Conservation (phyloP, 2,888 invertebrate species). For the Mythimna albipuncta region DNA sequence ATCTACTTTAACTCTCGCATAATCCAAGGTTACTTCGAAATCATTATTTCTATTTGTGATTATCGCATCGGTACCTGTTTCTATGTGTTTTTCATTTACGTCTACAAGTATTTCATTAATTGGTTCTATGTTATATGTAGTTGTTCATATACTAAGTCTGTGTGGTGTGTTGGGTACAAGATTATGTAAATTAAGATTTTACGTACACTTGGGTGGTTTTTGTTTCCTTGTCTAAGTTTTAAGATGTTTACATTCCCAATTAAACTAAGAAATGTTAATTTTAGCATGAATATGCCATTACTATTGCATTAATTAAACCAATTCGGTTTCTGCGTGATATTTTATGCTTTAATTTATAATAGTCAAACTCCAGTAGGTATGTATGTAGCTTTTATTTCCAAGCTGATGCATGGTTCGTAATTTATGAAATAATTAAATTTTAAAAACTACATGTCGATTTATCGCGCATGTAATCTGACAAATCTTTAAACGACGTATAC, state of each 20-base stretch:
- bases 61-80: constrained; percentile 5
- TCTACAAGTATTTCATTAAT: constrained; percentile 36
- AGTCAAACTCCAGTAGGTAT: not conserved
- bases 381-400: not conserved
- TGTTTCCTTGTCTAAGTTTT: not conserved
- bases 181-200: constrained; percentile 16
- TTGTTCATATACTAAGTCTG: constrained; percentile 1
- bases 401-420: not conserved
- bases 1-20: not conserved
- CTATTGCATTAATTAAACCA: not conserved
- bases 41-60: constrained; percentile 14
- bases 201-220: not conserved
- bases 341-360: not conserved
- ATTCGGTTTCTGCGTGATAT: not conserved
- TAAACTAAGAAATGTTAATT: not conserved
- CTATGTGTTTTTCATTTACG: constrained; percentile 15
- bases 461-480: not conserved
- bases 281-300: not conserved
- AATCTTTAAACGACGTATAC: not conserved
- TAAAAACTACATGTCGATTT: not conserved
- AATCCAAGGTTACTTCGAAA: not conserved
- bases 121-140: constrained; percentile 13
- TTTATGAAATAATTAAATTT: not conserved
- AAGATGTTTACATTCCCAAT: constrained; percentile 39
- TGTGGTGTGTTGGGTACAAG: constrained; percentile 4